Base-by-base conservation (phyloP, 2,888 invertebrate species). In the Apantesis nais region DNA sequence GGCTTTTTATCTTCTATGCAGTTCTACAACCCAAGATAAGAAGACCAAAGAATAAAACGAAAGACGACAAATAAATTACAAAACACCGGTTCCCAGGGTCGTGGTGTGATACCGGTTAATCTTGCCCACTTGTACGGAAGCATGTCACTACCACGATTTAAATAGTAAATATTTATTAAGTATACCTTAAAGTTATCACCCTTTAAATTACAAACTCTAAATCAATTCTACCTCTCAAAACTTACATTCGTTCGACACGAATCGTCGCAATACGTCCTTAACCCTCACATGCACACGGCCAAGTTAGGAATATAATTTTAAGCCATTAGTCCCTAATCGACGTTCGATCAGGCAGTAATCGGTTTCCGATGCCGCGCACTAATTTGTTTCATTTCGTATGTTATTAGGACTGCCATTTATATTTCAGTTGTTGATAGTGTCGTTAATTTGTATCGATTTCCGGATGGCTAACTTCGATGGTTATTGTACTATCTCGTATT, bases 341-440 rank as follows among this genome's bases (percentile, higher is more conserved):
- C 52, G 71, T 62, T 66, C 78, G 81, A 79, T 81, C 80, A 74
- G 73, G 55, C 69, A 74, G 74, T 86, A 86, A 86, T 88, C 85
- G 85, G 77, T 88, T 88, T 83, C 84, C 85, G 77, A 87, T 87
- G 87, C 78, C 80, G 80, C 73, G 63, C 62, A 73, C 78, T 85
- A 86, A 86, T 87, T 86, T 85, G 85, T 86, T 84, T 75, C 76
- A 81, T 81, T 81, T 76, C 76, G 68, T 78, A 75, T 78, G 77
- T 75, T 69, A 77, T 79, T 74, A 71, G 72, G 65, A 60, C 16
- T 31, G 37, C 62, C 72, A 67, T 79, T 75, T 67, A 77, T 77
- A 70, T 79, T 77, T 75, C 34, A 29, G 62, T 75, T 66, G 60
- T 75, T 70, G 62, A 73, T 75, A 63, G 71, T 66, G 63, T 69